Base-by-base conservation (phyloP, 1,140 invertebrate genomes). In the Rhagoletis zephyria region DNA sequence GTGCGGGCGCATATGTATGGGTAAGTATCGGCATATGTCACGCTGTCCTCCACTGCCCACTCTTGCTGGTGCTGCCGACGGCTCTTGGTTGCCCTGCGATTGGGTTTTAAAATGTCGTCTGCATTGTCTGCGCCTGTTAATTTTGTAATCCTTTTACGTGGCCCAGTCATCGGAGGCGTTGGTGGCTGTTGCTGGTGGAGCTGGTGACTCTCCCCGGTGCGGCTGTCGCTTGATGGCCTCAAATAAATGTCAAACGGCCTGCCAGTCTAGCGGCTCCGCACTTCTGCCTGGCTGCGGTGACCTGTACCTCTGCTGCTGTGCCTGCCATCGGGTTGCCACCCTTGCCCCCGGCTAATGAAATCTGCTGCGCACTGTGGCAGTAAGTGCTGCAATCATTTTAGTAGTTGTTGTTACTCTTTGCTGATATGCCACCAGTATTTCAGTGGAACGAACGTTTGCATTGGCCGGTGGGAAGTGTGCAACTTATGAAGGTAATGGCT, bases 231-330 rank as follows among this genome's bases (percentile, higher is more conserved):
- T 56, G 74, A 77, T 77, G 74, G 74, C 48, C 74, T 77, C 74
- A 77, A 77, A 77, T 77, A 77, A 77, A 81, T 81, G 74, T 81
- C 74, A 81, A 81, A 7, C 74, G 74, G 74, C 74, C 48, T 81
- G 64, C 30, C 40, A 19, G 64, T 16, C 64, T 40, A 67, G 1
- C 64, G 1, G n/a, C 19, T 67, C 30, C 30, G 64, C 64, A 67
- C n/a, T n/a, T 51, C 16, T 77, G n/a, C 74, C 48, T 7, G 51
- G 10, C n/a, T 16, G 16, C 48, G 30, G 30, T 30, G 30, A 30
- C 30, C 30, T 30, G 7, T 56, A 42, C 48, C 48, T 16, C 19
- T 9, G n/a, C 48, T 77, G 12, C 45, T 40, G 12, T 77, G 42
- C 45, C 16, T 77, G 74, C 74, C 74, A 56, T 7, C 48, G 48